Conservation (phyloP, 2,797 vertebrate species). For the Mormyrus proboscirostris region DNA sequence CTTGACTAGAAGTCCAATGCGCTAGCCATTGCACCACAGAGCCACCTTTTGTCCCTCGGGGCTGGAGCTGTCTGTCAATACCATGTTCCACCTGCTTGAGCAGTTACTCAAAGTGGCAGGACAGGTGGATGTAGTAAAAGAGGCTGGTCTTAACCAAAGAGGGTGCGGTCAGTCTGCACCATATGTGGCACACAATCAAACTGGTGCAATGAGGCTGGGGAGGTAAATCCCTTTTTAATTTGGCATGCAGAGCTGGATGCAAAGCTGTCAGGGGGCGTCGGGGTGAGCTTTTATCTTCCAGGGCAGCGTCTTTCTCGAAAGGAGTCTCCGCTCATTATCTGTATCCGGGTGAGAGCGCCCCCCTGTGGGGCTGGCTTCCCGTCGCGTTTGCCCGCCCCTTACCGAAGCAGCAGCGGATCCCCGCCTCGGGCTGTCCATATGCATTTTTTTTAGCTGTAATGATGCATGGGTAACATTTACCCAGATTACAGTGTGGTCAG, state of each 20-base stretch:
- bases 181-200: background rate
- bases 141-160: background rate
- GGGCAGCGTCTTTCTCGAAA: background rate
- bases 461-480: background rate
- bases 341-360: background rate
- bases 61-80: background rate
- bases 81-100: background rate
- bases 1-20: conserved; percentile 85
- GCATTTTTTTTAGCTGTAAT: conserved; percentile 5
- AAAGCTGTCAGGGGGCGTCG: background rate
- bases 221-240: background rate
- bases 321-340: background rate
- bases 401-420: background rate
- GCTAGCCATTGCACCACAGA: conserved; percentile 99
- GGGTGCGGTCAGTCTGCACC: background rate
- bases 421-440: background rate
- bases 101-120: background rate
- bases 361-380: background rate
- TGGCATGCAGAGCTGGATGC: background rate
- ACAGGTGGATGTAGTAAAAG: background rate
- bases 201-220: background rate
- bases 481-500: conserved; percentile 4
- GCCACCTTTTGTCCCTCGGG: conserved; percentile 63
- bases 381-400: background rate
- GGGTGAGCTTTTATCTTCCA: background rate